Conservation (phyloP, 2,888 invertebrate genomes). For the Hybos culiciformis region DNA sequence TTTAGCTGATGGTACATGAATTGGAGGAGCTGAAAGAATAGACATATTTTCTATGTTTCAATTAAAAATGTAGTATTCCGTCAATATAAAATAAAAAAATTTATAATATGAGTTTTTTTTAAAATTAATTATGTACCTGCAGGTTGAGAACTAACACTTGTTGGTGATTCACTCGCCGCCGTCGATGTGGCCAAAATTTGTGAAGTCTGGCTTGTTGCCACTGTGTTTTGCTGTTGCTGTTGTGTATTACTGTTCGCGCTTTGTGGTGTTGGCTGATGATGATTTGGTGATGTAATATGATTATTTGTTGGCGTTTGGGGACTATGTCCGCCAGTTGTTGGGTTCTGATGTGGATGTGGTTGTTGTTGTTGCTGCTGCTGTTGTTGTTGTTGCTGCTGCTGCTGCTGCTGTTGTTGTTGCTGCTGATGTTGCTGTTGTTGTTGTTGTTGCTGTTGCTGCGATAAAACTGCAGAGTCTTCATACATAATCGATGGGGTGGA, state of each 20-base stretch:
- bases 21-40: slow-evolving; percentile 49
- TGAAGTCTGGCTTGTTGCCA: slow-evolving; percentile 35
- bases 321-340: slow-evolving; percentile 27
- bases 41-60: slow-evolving; percentile 39
- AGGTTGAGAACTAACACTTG: slow-evolving; percentile 40
- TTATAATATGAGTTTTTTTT: neutral
- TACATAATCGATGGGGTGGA: slow-evolving; percentile 43
- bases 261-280: slow-evolving; percentile 17
- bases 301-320: slow-evolving; percentile 17
- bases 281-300: slow-evolving; percentile 28
- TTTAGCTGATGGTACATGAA: slow-evolving; percentile 86
- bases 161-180: slow-evolving; percentile 46
- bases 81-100: neutral
- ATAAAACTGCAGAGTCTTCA: slow-evolving; percentile 37
- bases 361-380: slow-evolving; percentile 23
- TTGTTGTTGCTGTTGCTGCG: slow-evolving; percentile 18
- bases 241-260: slow-evolving; percentile 9
- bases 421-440: slow-evolving; percentile 21
- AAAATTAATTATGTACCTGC: slow-evolving; percentile 32
- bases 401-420: slow-evolving; percentile 23
- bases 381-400: slow-evolving; percentile 24
- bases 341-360: slow-evolving; percentile 21
- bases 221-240: slow-evolving; percentile 32
- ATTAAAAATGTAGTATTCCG: neutral
- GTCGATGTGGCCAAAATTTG: slow-evolving; percentile 42